Percentiles rank a stretch among this genome's conserved stretches.
Conservation (phyloP, 2,888 invertebrate species). For the Pristionchus entomophagus region DNA sequence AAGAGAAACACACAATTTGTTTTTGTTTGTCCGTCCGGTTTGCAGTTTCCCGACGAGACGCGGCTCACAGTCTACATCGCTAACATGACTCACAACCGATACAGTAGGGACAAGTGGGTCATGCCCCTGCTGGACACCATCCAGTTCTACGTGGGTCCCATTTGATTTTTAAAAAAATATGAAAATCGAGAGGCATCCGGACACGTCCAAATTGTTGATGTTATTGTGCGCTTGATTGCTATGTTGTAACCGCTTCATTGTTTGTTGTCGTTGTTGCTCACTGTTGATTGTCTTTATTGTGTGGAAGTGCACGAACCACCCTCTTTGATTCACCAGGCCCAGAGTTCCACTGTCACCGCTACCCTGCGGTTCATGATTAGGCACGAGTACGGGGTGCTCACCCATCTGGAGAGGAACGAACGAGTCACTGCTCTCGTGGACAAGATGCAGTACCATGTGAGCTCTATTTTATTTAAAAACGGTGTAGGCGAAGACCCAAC, state of each 20-base stretch:
- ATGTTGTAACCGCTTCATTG: background rate
- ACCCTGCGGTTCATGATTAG: conserved; percentile 60
- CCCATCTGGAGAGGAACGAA: conserved; percentile 56
- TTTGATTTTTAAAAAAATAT: background rate
- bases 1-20: no score
- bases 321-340: conserved; percentile 4
- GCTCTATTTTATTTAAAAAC: conserved; percentile 20
- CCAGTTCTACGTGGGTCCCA: conserved; percentile 74
- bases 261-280: background rate
- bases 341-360: background rate
- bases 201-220: background rate
- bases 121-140: conserved; percentile 73
- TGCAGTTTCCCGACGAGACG: conserved; percentile 63
- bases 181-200: conserved; percentile 19
- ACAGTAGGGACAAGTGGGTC: conserved; percentile 75
- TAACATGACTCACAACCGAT: conserved; percentile 70
- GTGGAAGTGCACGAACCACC: background rate
- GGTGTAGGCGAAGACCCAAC: background rate
- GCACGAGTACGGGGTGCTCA: conserved; percentile 63
- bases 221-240: background rate
- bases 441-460: conserved; percentile 68
- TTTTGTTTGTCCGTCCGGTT: background rate
- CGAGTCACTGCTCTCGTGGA: conserved; percentile 64
- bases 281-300: background rate
- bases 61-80: conserved; percentile 67